A percentile compares a stretch with the other conserved stretches of the same genome.
Conservation (phyloP, 2,797 vertebrate species). For the Characodon lateralis region DNA sequence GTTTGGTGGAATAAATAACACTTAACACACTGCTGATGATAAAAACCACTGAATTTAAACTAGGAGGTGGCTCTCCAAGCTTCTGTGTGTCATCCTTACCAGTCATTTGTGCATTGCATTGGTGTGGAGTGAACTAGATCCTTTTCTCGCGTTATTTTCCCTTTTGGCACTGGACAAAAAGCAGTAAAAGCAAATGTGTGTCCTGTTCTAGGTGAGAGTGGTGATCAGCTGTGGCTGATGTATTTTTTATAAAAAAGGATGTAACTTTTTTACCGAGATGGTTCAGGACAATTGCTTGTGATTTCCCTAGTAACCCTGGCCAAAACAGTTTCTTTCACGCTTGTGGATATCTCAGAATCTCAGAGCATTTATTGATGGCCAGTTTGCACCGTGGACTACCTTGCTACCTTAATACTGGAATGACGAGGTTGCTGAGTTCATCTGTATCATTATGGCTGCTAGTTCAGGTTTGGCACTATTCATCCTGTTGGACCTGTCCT, state of each 20-base stretch:
- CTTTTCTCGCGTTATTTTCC: background rate
- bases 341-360: background rate
- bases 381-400: background rate
- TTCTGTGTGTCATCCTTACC: background rate
- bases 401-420: background rate
- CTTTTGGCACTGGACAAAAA: background rate
- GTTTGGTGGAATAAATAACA: background rate
- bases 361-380: background rate
- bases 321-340: background rate
- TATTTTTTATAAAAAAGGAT: background rate
- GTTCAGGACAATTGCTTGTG: too few species aligned
- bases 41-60: too few species aligned
- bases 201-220: background rate
- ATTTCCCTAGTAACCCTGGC: too few species aligned
- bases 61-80: background rate
- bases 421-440: background rate
- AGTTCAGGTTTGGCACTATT: slow-evolving; percentile 2
- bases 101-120: background rate
- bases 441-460: background rate
- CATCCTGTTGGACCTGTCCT: slow-evolving; percentile 62
- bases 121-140: background rate
- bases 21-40: background rate
- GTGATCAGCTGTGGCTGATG: background rate
- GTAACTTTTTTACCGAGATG: background rate
- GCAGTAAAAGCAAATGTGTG: too few species aligned